Evolutionary conservation across 2,888 invertebrate species (phyloP).

Genomic region (Zonitis immaculata): DNA sequence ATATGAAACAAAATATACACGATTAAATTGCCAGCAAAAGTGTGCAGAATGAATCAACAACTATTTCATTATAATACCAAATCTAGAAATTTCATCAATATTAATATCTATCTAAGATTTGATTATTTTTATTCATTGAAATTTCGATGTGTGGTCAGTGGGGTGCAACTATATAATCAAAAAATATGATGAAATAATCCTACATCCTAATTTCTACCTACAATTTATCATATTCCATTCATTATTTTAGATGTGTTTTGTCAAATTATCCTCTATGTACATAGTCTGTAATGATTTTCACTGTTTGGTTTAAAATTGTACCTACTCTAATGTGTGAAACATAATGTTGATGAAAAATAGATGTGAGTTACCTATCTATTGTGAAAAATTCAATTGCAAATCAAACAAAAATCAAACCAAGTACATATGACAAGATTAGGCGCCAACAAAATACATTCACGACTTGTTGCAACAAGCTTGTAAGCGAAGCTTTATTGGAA

Average conservation of each 20-base stretch:
- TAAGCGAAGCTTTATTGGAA: constrained; percentile 5
- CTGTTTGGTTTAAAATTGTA: no score
- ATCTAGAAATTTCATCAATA: not conserved
- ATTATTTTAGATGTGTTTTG: no score
- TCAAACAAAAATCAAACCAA: not conserved
- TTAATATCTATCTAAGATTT: not conserved
- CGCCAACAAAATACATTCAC: not conserved
- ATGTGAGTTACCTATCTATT: not conserved
- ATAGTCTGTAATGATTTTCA: no score
- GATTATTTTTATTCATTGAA: no score
- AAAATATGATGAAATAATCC: not conserved
- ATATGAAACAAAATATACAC: not conserved
- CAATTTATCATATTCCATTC: no score
- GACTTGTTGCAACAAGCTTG: constrained; percentile 1
- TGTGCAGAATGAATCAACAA: not conserved
- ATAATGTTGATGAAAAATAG: not conserved
- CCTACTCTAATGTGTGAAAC: no score
- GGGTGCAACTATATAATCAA: not conserved
- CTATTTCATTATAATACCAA: not conserved
- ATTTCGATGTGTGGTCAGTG: not conserved
- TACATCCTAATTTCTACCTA: not conserved
- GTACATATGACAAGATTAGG: not conserved
- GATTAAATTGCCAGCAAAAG: not conserved
- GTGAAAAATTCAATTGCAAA: not conserved
- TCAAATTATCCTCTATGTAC: no score